Base-by-base conservation (phyloP, 2,113 vertebrate species). In the Crotalus tigris region DNA sequence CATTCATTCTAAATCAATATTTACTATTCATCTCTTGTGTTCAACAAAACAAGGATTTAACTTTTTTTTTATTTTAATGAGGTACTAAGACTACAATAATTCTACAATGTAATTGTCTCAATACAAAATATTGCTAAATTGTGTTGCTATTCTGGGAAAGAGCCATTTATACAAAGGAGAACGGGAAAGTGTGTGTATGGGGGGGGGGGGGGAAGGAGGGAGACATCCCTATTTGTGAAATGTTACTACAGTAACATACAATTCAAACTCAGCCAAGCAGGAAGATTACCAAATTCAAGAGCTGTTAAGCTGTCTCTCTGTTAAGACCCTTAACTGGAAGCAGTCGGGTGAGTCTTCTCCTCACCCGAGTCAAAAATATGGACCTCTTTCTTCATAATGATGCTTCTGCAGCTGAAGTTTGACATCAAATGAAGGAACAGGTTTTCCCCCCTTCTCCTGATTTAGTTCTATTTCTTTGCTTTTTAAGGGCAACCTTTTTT, bases 1-100 rank as follows among this genome's bases (percentile, higher is more conserved):
- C 97, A 98, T 98, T 98, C 98, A 98, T 97, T 98, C 97, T 98
- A 98, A 99, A 98, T 98, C 97, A 98, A 98, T 98, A 98, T 98
- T 98, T 98, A 98, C 98, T 97, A 97, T 97, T 98, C 98, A 98
- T 98, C 98, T 98, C 97, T 98, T 97, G 96, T 97, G 96, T 97
- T 98, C 98, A 97, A 98, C 98, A 98, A 98, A 98, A 98, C 97
- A 98, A 96, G 97, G 97, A 96, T 97, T 98, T 97, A 98, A 97
- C 97, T 97, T 98, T 98, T 98, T 98, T 98, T 94, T 96, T 94
- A 96, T 97, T 97, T 98, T 98, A 98, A 98, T 98, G 97, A 98
- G 98, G 96, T 96, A 97, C 97, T 97, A 97, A 97, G 97, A 96
- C 97, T 97, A 97, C 95, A 97, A 97, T 98, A 98, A 98, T 97